Evolutionary conservation across 2,113 vertebrate species (phyloP).

Genomic region (Baryphthengus martii): DNA sequence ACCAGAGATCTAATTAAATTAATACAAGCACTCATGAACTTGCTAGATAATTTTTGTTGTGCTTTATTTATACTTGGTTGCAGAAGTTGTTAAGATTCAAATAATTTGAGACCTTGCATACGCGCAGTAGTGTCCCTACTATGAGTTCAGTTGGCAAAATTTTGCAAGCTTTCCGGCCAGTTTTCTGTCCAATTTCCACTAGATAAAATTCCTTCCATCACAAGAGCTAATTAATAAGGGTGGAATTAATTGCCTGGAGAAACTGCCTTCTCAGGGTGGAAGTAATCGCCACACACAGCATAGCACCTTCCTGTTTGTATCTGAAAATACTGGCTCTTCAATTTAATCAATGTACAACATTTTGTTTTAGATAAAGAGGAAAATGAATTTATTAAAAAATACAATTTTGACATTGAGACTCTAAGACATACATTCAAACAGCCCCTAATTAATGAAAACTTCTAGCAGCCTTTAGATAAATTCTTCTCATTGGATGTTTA

Average conservation of each 20-base stretch:
- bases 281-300: neutral
- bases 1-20: neutral
- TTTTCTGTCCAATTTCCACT: neutral
- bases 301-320: neutral
- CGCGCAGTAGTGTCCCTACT: neutral
- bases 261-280: neutral
- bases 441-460: neutral
- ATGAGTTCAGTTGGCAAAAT: neutral
- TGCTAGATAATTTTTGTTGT: neutral
- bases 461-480: neutral
- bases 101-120: neutral
- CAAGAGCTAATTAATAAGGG: neutral
- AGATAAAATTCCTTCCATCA: constrained; percentile 24
- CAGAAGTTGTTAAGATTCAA: neutral
- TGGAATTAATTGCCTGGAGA: neutral
- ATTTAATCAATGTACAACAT: neutral
- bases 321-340: neutral
- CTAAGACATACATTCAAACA: neutral
- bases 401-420: neutral
- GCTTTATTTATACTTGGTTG: neutral
- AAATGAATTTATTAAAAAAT: neutral
- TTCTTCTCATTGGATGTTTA: neutral
- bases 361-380: neutral
- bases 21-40: neutral
- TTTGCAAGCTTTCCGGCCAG: neutral